These are phyloP conservation scores for Turritopsis dohrnii DNA, from an alignment of 30 jellyfish, hydroid and myxozoan species.

Conservation along the genomic window DNA sequence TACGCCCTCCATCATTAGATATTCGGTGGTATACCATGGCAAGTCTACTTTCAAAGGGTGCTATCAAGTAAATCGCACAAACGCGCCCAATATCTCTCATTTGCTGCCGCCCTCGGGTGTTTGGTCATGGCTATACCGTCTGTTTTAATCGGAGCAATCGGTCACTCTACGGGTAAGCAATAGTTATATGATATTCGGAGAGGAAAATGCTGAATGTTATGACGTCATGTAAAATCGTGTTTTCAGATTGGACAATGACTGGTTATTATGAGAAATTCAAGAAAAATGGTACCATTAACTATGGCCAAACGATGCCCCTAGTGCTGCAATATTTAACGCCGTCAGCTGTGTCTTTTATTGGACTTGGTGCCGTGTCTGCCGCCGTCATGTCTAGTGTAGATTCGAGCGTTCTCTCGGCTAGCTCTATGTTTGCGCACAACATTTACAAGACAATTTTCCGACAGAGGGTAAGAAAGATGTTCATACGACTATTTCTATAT, in stretches of 20 bases:
- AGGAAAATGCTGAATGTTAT: background rate
- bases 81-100: constrained; percentile 88
- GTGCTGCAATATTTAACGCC: constrained; percentile 98
- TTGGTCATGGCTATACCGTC: constrained; percentile 95
- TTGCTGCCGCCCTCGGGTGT: constrained; percentile 92
- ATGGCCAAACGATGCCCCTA: constrained; percentile 80
- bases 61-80: constrained; percentile 86
- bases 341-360: constrained; percentile 82
- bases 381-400: constrained; percentile 98
- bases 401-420: constrained; percentile 96
- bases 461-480: constrained; percentile 56
- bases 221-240: background rate
- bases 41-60: constrained; percentile 94
- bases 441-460: constrained; percentile 82
- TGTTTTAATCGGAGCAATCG: constrained; percentile 92
- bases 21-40: constrained; percentile 99
- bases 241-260: constrained; percentile 78
- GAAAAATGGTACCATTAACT: background rate
- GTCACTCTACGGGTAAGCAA: constrained; percentile 82
- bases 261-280: constrained; percentile 38
- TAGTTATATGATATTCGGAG: background rate
- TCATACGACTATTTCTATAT: background rate
- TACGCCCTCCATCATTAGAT: constrained; percentile 25
- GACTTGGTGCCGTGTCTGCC: constrained; percentile 99
- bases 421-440: constrained; percentile 99